These are phyloP conservation scores for Brienomyrus longianalis DNA, from an alignment of 2,113 vertebrate genomes.

Conservation along the genomic window DNA sequence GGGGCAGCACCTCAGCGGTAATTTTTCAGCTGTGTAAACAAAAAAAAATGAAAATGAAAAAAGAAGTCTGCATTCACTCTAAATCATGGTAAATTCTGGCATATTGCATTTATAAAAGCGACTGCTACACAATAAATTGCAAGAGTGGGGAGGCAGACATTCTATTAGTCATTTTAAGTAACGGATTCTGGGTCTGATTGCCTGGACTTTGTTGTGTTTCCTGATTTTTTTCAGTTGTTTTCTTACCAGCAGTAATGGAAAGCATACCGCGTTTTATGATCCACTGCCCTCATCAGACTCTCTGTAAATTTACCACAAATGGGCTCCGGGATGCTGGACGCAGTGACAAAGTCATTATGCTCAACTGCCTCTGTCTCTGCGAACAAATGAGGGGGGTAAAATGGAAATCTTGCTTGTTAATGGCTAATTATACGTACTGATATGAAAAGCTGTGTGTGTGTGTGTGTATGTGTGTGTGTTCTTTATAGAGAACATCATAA, in stretches of 20 bases:
- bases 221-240: background rate
- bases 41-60: background rate
- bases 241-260: background rate
- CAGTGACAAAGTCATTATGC: background rate
- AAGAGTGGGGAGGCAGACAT: no score
- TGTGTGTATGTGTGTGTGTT: background rate
- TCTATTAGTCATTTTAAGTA: background rate
- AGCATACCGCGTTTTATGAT: background rate
- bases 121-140: background rate
- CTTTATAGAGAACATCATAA: background rate
- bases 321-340: background rate
- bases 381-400: background rate
- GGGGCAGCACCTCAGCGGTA: background rate
- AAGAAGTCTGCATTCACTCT: background rate
- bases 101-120: no score
- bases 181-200: background rate
- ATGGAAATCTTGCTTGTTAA: background rate
- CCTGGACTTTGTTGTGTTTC: background rate
- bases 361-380: background rate
- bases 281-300: background rate
- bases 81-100: background rate
- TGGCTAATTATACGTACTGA: background rate
- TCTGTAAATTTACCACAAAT: constrained; percentile 7
- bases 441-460: background rate
- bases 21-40: background rate